Base-by-base conservation (phyloP, 2,797 vertebrate species). In the Lutjanus argentimaculatus region DNA sequence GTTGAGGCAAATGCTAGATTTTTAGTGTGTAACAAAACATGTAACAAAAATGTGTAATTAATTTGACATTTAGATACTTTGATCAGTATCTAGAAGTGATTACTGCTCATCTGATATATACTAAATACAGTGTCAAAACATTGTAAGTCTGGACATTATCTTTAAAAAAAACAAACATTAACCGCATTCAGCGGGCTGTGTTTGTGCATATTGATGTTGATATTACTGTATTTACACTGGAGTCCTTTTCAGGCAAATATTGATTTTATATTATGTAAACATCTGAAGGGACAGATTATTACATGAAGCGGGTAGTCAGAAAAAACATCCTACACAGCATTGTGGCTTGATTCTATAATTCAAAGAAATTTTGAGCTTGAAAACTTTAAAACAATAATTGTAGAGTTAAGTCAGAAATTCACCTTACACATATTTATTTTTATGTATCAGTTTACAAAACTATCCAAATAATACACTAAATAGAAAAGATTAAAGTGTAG, bases 121-220 rank as follows among this genome's bases (percentile, higher is more conserved):
- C 6, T 64, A 2, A n/a, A 36, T 36, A 36, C 2, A 36, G 21
- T 48, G 43, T 48, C n/a, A 48, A 48, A 17, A 64, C 8, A 10
- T 22, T 46, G 42, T 43, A 45, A 14, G n/a, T 19, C 16, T 49
- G 19, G 14, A 67, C 13, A n/a, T 12, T 1, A 17, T 30, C 21
- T 57, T 45, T 19, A 46, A 46, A 57, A 52, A 51, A 19, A 46
- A 25, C 2, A 45, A 45, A 10, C 43, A 9, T 45, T 48, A 4
- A 59, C 12, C 36, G 14, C 12, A 45, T 10, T 12, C 17, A 22
- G 25, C 64, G 59, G 64, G 25, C 43, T 57, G 52, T 61, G 46
- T 65, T 63, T 51, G 15, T 69, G 19, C 25, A 70, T 49, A 42
- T 68, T 2, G 15, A 68, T 67, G 52, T 8, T 52, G 58, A 56